Conservation (phyloP, 2,113 vertebrate genomes). For the Neopipo cinnamomea region DNA sequence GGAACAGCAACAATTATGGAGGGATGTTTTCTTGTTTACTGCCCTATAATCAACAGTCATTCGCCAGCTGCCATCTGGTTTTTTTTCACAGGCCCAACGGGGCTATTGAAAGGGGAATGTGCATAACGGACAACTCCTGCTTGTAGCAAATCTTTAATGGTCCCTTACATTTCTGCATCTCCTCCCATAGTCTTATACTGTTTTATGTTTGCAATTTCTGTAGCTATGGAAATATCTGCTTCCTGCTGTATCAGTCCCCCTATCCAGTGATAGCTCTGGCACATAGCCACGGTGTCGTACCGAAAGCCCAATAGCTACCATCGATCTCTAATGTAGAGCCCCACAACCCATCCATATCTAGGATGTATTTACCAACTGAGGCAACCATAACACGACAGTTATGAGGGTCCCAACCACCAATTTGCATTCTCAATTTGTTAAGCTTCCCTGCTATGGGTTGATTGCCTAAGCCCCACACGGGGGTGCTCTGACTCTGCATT, state of each 20-base stretch:
- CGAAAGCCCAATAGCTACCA: background rate
- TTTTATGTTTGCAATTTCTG: background rate
- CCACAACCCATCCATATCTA: background rate
- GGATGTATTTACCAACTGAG: background rate
- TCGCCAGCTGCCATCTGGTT: no score
- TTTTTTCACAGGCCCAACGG: background rate
- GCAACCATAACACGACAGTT: background rate
- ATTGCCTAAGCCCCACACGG: background rate
- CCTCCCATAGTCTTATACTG: background rate
- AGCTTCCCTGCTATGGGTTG: background rate
- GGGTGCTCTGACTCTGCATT: background rate
- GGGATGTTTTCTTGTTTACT: background rate
- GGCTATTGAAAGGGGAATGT: background rate
- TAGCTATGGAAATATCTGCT: background rate
- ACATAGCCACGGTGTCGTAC: background rate
- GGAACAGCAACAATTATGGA: background rate
- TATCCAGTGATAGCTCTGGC: no score
- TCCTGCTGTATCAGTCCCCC: background rate
- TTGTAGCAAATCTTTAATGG: background rate
- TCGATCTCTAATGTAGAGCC: background rate
- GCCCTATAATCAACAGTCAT: background rate
- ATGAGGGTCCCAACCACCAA: background rate
- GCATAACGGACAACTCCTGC: background rate
- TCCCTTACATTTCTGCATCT: background rate
- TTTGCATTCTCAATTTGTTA: background rate